A percentile compares a stretch with the other conserved stretches of the same genome.
These are phyloP conservation scores for Chloroclysta siterata DNA, from an alignment of 2,888 invertebrate species.

Conservation along the genomic window DNA sequence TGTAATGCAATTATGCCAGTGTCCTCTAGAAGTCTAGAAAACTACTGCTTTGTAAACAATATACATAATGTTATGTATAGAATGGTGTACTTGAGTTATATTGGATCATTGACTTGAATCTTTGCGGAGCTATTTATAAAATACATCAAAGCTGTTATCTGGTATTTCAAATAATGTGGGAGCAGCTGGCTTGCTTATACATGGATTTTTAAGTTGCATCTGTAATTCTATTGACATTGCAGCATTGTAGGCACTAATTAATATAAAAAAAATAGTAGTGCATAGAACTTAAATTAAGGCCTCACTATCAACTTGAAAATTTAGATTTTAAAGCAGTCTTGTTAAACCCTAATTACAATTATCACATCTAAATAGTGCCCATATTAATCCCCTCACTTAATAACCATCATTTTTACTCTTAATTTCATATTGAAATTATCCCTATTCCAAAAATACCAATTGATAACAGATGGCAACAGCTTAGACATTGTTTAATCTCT, in stretches of 20 bases:
- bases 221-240: conserved; percentile 2
- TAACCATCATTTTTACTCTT: no score
- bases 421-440: no score
- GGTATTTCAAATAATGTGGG: conserved; percentile 24
- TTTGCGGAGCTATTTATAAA: conserved; percentile 36
- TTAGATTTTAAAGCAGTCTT: no score
- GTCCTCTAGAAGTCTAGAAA: conserved; percentile 7
- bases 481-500: no score
- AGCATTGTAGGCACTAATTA: not conserved
- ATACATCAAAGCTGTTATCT: conserved; percentile 33
- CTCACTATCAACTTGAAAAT: no score
- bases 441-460: no score
- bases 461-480: no score
- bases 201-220: not conserved
- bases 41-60: conserved; percentile 12
- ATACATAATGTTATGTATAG: not conserved
- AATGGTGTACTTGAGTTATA: conserved; percentile 23
- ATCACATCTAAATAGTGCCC: no score
- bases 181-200: conserved; percentile 17
- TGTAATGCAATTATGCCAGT: conserved; percentile 33
- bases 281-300: not conserved
- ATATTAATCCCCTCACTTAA: no score
- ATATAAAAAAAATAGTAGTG: not conserved
- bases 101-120: conserved; percentile 31
- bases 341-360: no score